Evolutionary conservation across 2,888 invertebrate genomes (phyloP).

Genomic region (Encarsia formosa): DNA sequence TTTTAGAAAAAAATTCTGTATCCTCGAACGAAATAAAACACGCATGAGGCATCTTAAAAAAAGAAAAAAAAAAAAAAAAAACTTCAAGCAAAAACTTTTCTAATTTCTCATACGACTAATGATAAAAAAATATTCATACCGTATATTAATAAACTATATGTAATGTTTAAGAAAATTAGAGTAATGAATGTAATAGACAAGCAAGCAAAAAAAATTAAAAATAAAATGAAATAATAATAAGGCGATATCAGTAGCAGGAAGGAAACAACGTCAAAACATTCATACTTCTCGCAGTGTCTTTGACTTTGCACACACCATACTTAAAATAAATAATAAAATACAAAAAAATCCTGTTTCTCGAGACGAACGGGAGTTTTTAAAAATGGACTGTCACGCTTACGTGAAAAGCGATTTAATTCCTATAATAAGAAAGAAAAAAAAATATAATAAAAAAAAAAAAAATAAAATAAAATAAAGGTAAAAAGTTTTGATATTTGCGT

Average conservation of each 20-base stretch:
- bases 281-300: constrained; percentile 19
- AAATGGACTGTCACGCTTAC: constrained; percentile 18
- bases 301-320: constrained; percentile 17
- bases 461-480: constrained; percentile 7
- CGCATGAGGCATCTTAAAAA: constrained; percentile 12
- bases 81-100: constrained; percentile 23
- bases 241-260: constrained; percentile 6
- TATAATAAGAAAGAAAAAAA: constrained; percentile 8
- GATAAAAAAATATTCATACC: too few relatives aligned
- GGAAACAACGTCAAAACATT: constrained; percentile 6
- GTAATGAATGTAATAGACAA: constrained; percentile 12
- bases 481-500: constrained; percentile 27
- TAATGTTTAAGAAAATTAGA: constrained; percentile 19
- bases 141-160: constrained; percentile 18
- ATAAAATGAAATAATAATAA: constrained; percentile 7
- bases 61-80: not conserved
- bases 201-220: constrained; percentile 9
- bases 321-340: constrained; percentile 14
- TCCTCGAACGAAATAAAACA: constrained; percentile 8
- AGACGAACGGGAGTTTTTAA: constrained; percentile 8
- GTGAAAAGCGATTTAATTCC: constrained; percentile 20
- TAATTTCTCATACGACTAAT: constrained; percentile 24
- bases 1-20: constrained; percentile 15
- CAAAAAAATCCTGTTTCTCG: constrained; percentile 13
- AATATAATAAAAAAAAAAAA: constrained; percentile 1